Base-by-base conservation (phyloP, 2,113 vertebrate species). In the Podiceps cristatus region DNA sequence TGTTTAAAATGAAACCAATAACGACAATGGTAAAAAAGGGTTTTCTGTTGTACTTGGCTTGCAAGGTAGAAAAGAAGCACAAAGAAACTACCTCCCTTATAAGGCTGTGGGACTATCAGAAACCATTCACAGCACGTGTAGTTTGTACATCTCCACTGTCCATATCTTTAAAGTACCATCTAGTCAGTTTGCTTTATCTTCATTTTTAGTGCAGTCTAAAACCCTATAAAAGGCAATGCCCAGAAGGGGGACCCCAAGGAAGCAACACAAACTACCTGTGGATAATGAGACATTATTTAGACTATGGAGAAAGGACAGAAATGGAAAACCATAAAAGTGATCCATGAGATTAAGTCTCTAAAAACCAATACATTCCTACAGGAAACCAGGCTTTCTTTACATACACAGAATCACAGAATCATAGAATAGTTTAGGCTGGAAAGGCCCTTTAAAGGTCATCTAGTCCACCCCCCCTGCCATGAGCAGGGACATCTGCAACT, bases 101-200 rank as follows among this genome's bases (percentile, higher is more conserved):
- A 73, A 11, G 0, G 2, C 86, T 47, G 55, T 1, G 2, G 56
- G 50, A 87, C 44, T 23, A 53, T 25, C 72, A 84, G 80, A 75
- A 93, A 60, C 18, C 25, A 64, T n/a, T 87, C 91, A n/a, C 1
- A 3, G 53, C 0, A 0, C 28, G 29, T 28, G 69, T 58, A 20
- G 72, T 47, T 11, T 58, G 83, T 55, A 58, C 56, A 73, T 72
- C 80, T 93, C 73, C 69, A 44, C 86, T 87, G 73, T 45, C 81
- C 69, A 1, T 31, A 78, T 62, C 84, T 91, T 89, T 75, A 72
- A 94, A 96, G 44, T 14, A 62, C 86, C 87, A 82, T 58, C 84
- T 93, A 77, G 80, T 66, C 66, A 94, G 49, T 96, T 96, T 89
- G 75, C 92, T 93, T 96, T 69, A 81, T 95, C 73, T 94, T 81